Evolutionary conservation across 1,140 invertebrate genomes (phyloP).

Genomic region (Parapsyche elsis): DNA sequence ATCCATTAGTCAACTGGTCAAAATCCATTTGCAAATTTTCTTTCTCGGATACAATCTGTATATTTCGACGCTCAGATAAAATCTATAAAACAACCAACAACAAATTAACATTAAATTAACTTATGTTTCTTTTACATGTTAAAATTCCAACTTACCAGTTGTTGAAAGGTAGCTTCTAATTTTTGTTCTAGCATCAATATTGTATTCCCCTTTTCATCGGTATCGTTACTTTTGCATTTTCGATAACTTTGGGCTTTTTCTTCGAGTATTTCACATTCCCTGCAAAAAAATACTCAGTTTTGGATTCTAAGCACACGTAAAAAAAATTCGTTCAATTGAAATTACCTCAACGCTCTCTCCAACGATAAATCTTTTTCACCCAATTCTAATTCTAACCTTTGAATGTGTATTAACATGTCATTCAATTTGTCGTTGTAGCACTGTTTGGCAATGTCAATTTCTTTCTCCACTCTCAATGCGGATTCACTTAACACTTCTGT

Average conservation of each 20-base stretch:
- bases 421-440: constrained; percentile 66
- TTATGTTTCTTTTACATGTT: background rate
- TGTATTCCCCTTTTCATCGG: constrained; percentile 62
- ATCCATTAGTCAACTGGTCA: constrained; percentile 59
- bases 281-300: constrained; percentile 57
- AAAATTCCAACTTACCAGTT: constrained; percentile 61
- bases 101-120: no score
- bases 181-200: constrained; percentile 66
- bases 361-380: constrained; percentile 65
- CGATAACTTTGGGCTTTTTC: constrained; percentile 65
- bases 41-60: constrained; percentile 60
- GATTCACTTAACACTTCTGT: constrained; percentile 58
- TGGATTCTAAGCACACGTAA: background rate
- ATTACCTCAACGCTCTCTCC: constrained; percentile 64
- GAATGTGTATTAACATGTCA: constrained; percentile 65
- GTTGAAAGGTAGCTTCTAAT: constrained; percentile 65
- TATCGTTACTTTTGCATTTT: constrained; percentile 61
- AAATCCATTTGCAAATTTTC: constrained; percentile 60
- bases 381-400: constrained; percentile 62
- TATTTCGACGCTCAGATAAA: constrained; percentile 60
- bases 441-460: constrained; percentile 62
- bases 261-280: constrained; percentile 67
- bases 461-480: constrained; percentile 59
- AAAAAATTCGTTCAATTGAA: background rate
- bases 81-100: constrained; percentile 53